A percentile compares a stretch with the other conserved stretches of the same genome.
Evolutionary conservation across 2,113 vertebrate genomes (phyloP).

Genomic region (Myrmophylax atrothorax): DNA sequence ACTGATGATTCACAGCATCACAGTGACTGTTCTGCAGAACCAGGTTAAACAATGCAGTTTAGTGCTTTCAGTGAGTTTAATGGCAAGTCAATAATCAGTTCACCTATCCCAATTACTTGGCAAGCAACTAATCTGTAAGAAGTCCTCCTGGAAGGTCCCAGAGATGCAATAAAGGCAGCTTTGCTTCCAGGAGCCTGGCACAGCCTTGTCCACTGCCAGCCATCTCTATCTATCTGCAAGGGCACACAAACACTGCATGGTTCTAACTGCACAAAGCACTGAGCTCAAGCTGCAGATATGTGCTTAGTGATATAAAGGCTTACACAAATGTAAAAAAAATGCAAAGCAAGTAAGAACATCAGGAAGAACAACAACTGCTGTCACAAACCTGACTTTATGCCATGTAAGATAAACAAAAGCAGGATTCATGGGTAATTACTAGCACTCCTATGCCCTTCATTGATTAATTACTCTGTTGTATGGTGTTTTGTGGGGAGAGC

Average conservation of each 20-base stretch:
- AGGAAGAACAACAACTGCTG: neutral
- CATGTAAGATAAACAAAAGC: neutral
- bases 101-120: neutral
- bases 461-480: neutral
- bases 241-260: neutral
- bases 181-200: slow-evolving; percentile 1
- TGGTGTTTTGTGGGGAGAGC: rapidly evolving
- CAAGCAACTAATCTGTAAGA: neutral
- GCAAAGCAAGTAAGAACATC: neutral
- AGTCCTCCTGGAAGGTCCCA: rapidly evolving
- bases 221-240: neutral
- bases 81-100: neutral
- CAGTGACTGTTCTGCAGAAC: neutral
- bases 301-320: neutral
- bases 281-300: neutral
- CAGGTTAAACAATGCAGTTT: neutral
- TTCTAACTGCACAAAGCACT: neutral
- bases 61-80: neutral
- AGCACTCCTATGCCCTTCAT: neutral
- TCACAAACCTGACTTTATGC: neutral
- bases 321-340: neutral
- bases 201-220: neutral
- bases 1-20: neutral
- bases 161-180: neutral
- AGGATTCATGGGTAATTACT: neutral